A percentile compares a stretch with the other conserved stretches of the same genome.
Evolutionary conservation across 2,888 invertebrate species (phyloP).

Genomic region (Stegana nigrithorax): DNA sequence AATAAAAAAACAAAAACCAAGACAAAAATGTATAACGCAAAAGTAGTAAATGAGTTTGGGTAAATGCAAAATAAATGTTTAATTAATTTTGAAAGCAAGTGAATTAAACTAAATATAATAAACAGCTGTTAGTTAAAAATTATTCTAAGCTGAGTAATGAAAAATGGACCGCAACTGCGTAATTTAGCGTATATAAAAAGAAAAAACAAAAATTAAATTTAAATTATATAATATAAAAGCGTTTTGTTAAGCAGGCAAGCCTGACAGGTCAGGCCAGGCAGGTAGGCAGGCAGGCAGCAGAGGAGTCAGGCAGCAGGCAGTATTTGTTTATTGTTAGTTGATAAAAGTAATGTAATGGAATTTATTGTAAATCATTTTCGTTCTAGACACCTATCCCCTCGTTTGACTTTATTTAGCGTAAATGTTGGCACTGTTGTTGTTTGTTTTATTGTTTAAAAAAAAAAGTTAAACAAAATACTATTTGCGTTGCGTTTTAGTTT

Average conservation of each 20-base stretch:
- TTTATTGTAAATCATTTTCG: no score
- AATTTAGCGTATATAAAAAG: no score
- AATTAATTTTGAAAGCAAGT: not conserved
- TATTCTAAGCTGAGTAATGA: not conserved
- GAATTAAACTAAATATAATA: not conserved
- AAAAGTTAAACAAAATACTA: no score
- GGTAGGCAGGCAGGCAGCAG: not conserved
- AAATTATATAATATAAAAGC: no score
- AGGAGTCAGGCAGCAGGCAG: not conserved
- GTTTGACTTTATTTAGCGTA: not conserved
- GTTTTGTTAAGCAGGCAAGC: not conserved
- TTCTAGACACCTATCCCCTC: no score
- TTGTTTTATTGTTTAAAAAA: no score
- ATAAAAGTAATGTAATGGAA: no score
- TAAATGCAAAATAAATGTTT: not conserved
- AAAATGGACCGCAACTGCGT: not conserved
- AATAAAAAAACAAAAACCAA: not conserved
- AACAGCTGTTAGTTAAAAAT: not conserved
- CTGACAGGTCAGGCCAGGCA: not conserved
- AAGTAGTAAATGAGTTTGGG: not conserved
- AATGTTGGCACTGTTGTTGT: slow-evolving; percentile 2
- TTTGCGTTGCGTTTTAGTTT: not conserved
- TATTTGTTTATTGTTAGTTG: not conserved
- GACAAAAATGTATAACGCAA: slow-evolving; percentile 2
- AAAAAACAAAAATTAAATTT: no score